Evolutionary conservation across 2,113 vertebrate genomes (phyloP).

Genomic region (Catagonus wagneri): DNA sequence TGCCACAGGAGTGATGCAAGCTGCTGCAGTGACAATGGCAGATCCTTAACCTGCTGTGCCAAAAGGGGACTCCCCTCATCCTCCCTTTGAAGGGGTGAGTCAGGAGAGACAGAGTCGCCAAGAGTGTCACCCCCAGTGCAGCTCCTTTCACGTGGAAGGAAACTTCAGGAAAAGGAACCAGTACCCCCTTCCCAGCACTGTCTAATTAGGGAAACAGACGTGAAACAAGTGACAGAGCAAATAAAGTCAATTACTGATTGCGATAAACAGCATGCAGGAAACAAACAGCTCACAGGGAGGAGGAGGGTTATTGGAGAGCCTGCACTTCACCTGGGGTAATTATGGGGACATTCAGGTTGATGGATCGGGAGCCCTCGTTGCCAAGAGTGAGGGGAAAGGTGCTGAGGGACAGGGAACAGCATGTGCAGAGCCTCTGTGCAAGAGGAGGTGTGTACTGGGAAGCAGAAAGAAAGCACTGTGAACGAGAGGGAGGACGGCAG

Average conservation of each 20-base stretch:
- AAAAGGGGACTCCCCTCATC: too few species aligned
- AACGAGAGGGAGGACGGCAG: not conserved
- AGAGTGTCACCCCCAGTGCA: too few species aligned
- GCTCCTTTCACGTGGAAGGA: not conserved
- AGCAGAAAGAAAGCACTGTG: not conserved
- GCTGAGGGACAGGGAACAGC: not conserved
- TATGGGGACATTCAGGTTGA: not conserved
- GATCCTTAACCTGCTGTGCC: too few species aligned
- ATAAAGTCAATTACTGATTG: not conserved
- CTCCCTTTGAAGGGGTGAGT: too few species aligned
- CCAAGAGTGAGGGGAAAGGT: not conserved
- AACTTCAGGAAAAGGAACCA: not conserved
- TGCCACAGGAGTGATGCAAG: too few species aligned
- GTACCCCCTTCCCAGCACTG: fast-evolving
- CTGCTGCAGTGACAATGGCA: too few species aligned
- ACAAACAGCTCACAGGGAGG: fast-evolving
- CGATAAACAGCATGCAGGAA: fast-evolving
- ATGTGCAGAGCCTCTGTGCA: not conserved
- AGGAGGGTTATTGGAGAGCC: not conserved
- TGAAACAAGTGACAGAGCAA: not conserved
- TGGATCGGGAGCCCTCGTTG: fast-evolving
- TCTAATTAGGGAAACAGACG: too few species aligned
- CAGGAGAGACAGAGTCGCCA: not conserved
- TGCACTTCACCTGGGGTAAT: not conserved
- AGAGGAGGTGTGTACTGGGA: not conserved